Evolutionary conservation across 2,797 vertebrate species (phyloP), one percentile per base, ranked within the genome.

Genomic region (Muscicapa striata): DNA sequence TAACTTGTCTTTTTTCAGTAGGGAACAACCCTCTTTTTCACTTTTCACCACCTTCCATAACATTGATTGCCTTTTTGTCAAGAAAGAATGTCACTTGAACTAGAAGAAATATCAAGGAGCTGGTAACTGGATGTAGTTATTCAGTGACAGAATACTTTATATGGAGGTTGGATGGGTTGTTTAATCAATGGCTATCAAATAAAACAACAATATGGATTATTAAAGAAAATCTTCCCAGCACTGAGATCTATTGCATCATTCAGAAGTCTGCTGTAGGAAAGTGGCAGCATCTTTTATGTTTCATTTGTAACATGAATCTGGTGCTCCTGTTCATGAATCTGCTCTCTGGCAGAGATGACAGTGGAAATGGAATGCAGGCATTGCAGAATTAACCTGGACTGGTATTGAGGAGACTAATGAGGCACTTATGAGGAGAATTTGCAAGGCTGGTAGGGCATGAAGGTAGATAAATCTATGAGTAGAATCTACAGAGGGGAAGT

Each of bases 1-100:
- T 94, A 96, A 86, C 85, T 93, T 92, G 22, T 87, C 72, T 94
- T 93, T 96, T 97, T 97, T 81, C 87, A 82, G 83, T 57, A 93
- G 34, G 70, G 52, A 94, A 64, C 73, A 84, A 30, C 66, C 24
- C 32, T 85, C 45, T 92, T 97, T 94, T 94, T 88, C 52, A 84
- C 64, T 96, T 94, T 95, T 83, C 55, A 57, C 43, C 43, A 73
- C 41, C 74, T 93, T 75, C 63, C 45, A 43, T 52, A 69, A 21
- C 52, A 87, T 1, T 90, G 68, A 82, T 70, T 93, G 57, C 70
- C 46, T 83, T 96, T 95, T 87, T 87, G 64, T 57, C 58, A 80
- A 67, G 45, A 55, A 87, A 64, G 32, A 68, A 75, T 67, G 68
- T 8, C 40, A 40, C 57, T 84, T 92, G 36, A 91, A 79, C 51